Conservation (phyloP, 92 coral and sea anemone species). For the Hydrozoanthus gracilis region DNA sequence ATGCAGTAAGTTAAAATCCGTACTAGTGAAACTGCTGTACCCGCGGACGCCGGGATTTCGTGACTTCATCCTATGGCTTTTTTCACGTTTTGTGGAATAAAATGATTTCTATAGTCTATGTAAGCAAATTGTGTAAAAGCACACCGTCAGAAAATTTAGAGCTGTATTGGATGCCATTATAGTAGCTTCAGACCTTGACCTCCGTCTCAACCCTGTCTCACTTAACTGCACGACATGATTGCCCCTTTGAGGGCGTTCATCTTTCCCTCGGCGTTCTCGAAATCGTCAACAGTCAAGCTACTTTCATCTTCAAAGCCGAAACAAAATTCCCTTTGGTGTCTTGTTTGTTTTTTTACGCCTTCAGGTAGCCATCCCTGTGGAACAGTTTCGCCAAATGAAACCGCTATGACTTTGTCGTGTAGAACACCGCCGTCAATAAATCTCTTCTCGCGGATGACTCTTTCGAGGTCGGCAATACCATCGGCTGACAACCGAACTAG, state of each 20-base stretch:
- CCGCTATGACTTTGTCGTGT: conserved; percentile 77
- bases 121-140: too few species aligned
- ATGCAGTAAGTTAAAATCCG: too few species aligned
- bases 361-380: conserved; percentile 83
- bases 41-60: too few species aligned
- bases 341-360: conserved; percentile 53
- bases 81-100: too few species aligned
- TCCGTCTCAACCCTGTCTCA: background rate
- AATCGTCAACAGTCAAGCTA: conserved; percentile 50
- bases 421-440: conserved; percentile 71
- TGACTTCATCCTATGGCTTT: too few species aligned
- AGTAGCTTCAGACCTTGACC: too few species aligned
- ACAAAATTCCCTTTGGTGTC: conserved; percentile 65
- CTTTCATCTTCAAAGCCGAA: conserved; percentile 69
- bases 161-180: too few species aligned
- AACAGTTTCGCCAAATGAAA: conserved; percentile 79
- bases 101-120: too few species aligned
- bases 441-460: conserved; percentile 61
- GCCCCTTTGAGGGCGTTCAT: conserved; percentile 79
- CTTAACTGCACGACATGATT: conserved; percentile 59
- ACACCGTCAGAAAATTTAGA: too few species aligned
- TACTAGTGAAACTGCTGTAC: too few species aligned
- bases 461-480: conserved; percentile 62
- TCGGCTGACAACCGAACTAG: conserved; percentile 81
- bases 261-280: conserved; percentile 52